A percentile compares a stretch with the other conserved stretches of the same genome.
Conservation (phyloP, 2,113 vertebrate species). For the Chaetodon auriga region DNA sequence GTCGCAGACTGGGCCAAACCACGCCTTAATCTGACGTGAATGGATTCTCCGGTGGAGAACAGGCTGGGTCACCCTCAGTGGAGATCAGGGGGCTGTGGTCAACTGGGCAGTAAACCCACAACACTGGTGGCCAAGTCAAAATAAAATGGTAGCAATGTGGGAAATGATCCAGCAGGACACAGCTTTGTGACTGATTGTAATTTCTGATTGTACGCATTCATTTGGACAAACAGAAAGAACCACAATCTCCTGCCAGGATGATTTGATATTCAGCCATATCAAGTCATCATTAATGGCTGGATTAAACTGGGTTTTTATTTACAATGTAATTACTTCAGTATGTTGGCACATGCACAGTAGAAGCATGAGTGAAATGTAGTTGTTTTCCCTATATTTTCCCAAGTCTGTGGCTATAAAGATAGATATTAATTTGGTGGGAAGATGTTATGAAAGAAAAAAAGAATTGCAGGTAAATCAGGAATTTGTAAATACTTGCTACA, state of each 20-base stretch:
- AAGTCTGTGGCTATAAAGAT: not conserved
- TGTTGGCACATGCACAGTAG: not conserved
- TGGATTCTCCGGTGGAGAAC: conserved; percentile 57
- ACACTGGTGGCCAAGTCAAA: conserved; percentile 39
- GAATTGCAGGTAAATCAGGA: too few species aligned
- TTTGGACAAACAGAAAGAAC: conserved; percentile 49
- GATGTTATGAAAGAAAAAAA: not conserved
- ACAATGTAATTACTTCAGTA: not conserved
- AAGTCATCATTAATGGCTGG: conserved; percentile 7
- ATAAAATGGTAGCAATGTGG: conserved; percentile 47
- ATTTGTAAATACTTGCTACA: too few species aligned
- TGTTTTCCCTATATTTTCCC: not conserved
- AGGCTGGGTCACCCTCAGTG: conserved; percentile 42
- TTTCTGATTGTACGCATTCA: conserved; percentile 46
- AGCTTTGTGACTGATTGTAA: conserved; percentile 63
- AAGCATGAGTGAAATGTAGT: not conserved
- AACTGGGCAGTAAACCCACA: conserved; percentile 60
- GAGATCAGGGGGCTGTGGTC: conserved; percentile 59
- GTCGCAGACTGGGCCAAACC: conserved; percentile 44
- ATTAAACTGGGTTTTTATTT: conserved; percentile 2
- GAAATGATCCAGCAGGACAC: conserved; percentile 56
- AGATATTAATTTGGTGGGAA: not conserved
- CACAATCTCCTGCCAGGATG: conserved; percentile 25
- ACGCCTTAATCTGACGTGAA: conserved; percentile 71
- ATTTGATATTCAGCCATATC: conserved; percentile 17